A percentile compares a stretch with the other conserved stretches of the same genome.
Evolutionary conservation across 2,888 invertebrate genomes (phyloP).

Genomic region (Polyploca ridens): DNA sequence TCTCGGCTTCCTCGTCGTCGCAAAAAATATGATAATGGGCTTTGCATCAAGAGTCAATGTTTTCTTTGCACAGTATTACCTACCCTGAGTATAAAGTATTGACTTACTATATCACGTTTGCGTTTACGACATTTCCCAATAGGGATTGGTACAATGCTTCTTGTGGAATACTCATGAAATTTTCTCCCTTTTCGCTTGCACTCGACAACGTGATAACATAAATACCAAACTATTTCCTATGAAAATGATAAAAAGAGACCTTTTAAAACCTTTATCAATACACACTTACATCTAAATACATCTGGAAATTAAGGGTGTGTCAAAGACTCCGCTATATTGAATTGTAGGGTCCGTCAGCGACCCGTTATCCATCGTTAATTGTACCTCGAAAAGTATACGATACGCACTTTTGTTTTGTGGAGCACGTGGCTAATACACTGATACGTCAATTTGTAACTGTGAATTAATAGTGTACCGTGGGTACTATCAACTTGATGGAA

Average conservation of each 20-base stretch:
- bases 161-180: no score
- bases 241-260: no score
- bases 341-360: slow-evolving; percentile 39
- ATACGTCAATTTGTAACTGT: slow-evolving; percentile 35
- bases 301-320: background rate
- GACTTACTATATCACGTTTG: no score
- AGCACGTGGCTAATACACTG: slow-evolving; percentile 31
- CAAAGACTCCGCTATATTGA: slow-evolving; percentile 46
- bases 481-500: no score
- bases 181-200: no score
- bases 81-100: no score
- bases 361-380: slow-evolving; percentile 59
- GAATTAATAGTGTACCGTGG: slow-evolving; percentile 10
- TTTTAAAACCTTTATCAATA: no score
- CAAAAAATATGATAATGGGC: background rate
- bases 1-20: background rate
- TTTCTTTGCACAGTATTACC: no score
- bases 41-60: background rate
- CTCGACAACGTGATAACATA: no score
- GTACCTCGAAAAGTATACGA: slow-evolving; percentile 53
- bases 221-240: no score
- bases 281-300: background rate
- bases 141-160: no score
- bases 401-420: slow-evolving; percentile 58
- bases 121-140: no score